Percentiles rank a stretch among this genome's conserved stretches.
phyloP scores from a whole-genome alignment of 2,797 vertebrate species.

The Pangasius mekongensis region DNA sequence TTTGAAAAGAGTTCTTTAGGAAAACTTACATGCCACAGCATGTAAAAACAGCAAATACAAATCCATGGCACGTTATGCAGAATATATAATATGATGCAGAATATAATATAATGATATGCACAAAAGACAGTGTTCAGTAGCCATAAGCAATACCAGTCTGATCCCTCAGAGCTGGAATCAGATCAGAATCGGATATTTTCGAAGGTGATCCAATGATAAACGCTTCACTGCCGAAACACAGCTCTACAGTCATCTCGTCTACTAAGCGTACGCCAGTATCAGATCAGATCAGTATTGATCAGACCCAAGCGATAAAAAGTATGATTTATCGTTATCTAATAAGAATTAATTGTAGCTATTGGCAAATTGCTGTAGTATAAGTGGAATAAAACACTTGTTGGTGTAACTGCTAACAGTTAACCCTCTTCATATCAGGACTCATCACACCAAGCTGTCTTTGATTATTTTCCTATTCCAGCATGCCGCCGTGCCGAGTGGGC shows the following conservation, averaged over 20 bases:
- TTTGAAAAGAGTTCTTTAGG: too few species aligned
- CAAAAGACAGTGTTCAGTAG: too few species aligned
- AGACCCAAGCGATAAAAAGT: not conserved
- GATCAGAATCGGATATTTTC: too few species aligned
- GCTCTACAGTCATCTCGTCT: too few species aligned
- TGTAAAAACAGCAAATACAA: too few species aligned
- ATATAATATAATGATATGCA: not conserved
- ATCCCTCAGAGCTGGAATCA: not conserved
- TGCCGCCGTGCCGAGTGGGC: not conserved
- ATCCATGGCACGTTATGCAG: not conserved
- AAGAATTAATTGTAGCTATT: not conserved
- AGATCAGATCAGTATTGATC: not conserved
- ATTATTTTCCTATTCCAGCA: not conserved
- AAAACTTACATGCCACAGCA: too few species aligned
- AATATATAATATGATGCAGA: too few species aligned
- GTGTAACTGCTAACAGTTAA: not conserved
- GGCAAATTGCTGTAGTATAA: not conserved
- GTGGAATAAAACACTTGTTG: not conserved
- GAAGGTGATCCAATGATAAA: too few species aligned
- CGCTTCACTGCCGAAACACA: too few species aligned
- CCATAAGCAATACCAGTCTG: too few species aligned
- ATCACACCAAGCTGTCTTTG: not conserved
- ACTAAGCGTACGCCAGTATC: not conserved
- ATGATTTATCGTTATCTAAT: not conserved
- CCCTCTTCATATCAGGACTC: not conserved